phyloP scores from a whole-genome alignment of 2,113 vertebrate species.

The Notiomystis cincta region DNA sequence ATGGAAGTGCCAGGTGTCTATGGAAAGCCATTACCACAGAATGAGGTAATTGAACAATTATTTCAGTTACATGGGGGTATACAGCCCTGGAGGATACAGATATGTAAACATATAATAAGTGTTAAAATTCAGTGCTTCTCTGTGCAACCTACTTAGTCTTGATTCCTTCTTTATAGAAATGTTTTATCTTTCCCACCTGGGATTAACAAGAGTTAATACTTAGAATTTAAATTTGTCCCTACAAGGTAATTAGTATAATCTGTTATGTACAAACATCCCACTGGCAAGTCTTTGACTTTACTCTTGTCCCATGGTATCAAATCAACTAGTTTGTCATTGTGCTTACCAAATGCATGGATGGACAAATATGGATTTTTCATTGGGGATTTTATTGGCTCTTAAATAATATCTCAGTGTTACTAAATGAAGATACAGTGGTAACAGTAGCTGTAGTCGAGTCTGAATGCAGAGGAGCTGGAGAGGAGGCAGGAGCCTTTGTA shows the following conservation, averaged over 20 bases:
- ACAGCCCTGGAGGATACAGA: not conserved
- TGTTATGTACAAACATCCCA: slow-evolving; percentile 25
- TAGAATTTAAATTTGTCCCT: slow-evolving; percentile 37
- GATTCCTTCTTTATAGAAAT: not conserved
- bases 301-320: slow-evolving; percentile 35
- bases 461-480: not conserved
- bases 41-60: not conserved
- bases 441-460: not conserved
- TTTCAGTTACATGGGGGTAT: not conserved
- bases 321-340: slow-evolving; percentile 38
- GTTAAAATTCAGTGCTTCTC: not conserved
- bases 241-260: slow-evolving; percentile 56
- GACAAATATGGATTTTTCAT: slow-evolving; percentile 38
- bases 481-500: not conserved
- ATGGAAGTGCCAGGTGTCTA: not conserved
- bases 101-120: not conserved
- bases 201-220: slow-evolving; percentile 49
- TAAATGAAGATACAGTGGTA: not conserved
- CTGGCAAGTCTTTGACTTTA: slow-evolving; percentile 52
- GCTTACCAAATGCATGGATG: slow-evolving; percentile 42
- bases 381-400: slow-evolving; percentile 42
- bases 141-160: not conserved
- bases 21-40: not conserved
- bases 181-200: slow-evolving; percentile 13
- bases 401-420: not conserved